These are phyloP conservation scores for Ennomos erosarius DNA, from an alignment of 2,888 invertebrate genomes.

Conservation along the genomic window DNA sequence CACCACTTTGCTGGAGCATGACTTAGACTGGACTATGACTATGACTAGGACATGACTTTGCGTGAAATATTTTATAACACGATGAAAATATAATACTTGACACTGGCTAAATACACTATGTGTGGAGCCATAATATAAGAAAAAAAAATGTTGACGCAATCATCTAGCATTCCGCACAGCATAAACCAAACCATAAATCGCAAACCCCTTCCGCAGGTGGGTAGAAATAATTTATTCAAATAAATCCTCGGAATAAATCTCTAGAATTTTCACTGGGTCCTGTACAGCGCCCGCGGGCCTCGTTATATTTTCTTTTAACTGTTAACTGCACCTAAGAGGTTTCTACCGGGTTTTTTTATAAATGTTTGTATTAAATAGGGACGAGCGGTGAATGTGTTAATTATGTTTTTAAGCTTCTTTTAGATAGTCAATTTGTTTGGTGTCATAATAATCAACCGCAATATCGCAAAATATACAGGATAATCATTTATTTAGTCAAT, in stretches of 20 bases:
- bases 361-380: slow-evolving; percentile 58
- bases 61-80: too few relatives aligned
- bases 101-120: too few relatives aligned
- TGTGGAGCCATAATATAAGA: too few relatives aligned
- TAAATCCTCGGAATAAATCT: slow-evolving; percentile 81
- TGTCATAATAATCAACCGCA: too few relatives aligned
- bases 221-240: slow-evolving; percentile 82
- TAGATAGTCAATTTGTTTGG: too few relatives aligned
- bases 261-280: slow-evolving; percentile 66
- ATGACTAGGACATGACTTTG: too few relatives aligned
- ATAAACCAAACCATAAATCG: slow-evolving; percentile 69
- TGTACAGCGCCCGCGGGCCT: slow-evolving; percentile 72
- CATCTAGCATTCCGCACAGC: slow-evolving; percentile 17
- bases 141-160: too few relatives aligned
- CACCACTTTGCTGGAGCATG: too few relatives aligned
- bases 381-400: slow-evolving; percentile 4
- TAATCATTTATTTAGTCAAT: too few relatives aligned
- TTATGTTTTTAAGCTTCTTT: slow-evolving; percentile 4
- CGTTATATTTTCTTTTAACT: slow-evolving; percentile 72
- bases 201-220: slow-evolving; percentile 82
- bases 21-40: too few relatives aligned
- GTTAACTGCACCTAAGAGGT: slow-evolving; percentile 64
- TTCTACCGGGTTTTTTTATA: slow-evolving; percentile 64
- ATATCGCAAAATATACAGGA: too few relatives aligned
- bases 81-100: too few relatives aligned